Percentiles rank a stretch among this genome's conserved stretches.
Conservation (phyloP, 2,888 invertebrate species). For the Cosmia trapezina region DNA sequence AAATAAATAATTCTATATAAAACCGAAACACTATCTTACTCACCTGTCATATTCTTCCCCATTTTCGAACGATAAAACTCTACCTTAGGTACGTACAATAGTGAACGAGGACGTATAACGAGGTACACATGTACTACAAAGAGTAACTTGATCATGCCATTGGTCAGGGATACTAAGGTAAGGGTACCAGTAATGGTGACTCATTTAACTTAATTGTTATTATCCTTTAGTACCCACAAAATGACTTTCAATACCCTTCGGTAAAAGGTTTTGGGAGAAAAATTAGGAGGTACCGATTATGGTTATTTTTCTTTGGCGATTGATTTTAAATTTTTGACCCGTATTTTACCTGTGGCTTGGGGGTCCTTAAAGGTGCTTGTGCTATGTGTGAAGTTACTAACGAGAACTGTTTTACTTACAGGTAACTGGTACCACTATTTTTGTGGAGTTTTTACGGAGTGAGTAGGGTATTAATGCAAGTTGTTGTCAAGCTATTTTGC, state of each 20-base stretch:
- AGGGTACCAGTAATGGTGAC: conserved; percentile 48
- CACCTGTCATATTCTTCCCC: background rate
- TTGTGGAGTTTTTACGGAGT: background rate
- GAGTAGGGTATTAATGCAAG: background rate
- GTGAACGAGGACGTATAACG: conserved; percentile 29
- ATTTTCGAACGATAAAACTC: background rate
- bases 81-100: conserved; percentile 1
- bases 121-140: conserved; percentile 41
- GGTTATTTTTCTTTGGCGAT: conserved; percentile 19
- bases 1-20: background rate
- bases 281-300: conserved; percentile 28
- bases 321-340: conserved; percentile 2
- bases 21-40: background rate
- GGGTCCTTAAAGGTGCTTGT: background rate
- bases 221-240: conserved; percentile 37
- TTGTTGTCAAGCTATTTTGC: background rate
- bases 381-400: background rate
- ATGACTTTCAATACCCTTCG: conserved; percentile 33
- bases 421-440: background rate
- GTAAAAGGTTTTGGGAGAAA: conserved; percentile 41
- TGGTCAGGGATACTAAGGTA: conserved; percentile 53
- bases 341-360: background rate
- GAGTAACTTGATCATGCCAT: conserved; percentile 55
- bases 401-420: background rate
- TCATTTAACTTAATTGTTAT: conserved; percentile 64